phyloP scores from a whole-genome alignment of 2,888 invertebrate species.

The Platycheirus albimanus region DNA sequence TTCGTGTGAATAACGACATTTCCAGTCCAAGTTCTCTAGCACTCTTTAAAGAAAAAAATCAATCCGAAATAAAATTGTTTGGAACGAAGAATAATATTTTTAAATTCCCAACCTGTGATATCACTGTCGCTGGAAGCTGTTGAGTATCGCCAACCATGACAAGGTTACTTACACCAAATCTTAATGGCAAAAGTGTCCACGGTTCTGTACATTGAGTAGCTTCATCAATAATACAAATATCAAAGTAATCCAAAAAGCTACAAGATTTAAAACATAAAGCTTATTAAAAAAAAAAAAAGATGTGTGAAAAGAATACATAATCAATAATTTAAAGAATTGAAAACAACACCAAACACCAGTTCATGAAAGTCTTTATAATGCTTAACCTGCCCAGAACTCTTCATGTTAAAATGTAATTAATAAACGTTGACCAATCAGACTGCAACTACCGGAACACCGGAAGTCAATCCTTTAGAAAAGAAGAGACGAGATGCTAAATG shows the following conservation, averaged over 20 bases:
- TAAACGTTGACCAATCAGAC: too few relatives aligned
- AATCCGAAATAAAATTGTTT: neutral
- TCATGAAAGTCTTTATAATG: too few relatives aligned
- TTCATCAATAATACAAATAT: constrained; percentile 92
- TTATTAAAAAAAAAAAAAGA: too few relatives aligned
- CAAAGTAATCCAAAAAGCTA: constrained; percentile 80
- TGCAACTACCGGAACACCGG: too few relatives aligned
- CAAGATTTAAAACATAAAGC: too few relatives aligned
- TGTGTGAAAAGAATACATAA: too few relatives aligned
- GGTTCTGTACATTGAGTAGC: constrained; percentile 94
- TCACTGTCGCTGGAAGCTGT: constrained; percentile 91
- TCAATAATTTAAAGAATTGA: neutral
- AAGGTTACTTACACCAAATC: constrained; percentile 88
- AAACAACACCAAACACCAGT: too few relatives aligned
- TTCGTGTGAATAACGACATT: constrained; percentile 90
- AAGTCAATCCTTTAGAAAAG: too few relatives aligned
- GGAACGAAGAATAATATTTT: too few relatives aligned
- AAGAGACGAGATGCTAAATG: too few relatives aligned
- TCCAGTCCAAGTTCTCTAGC: constrained; percentile 88
- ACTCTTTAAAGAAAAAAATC: constrained; percentile 82
- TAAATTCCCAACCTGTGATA: constrained; percentile 88
- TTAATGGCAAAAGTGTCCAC: constrained; percentile 91
- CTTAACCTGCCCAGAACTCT: too few relatives aligned
- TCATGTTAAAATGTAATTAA: too few relatives aligned
- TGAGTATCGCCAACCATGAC: constrained; percentile 94